Percentiles rank a stretch among this genome's conserved stretches.
phyloP scores from a whole-genome alignment of 2,113 vertebrate genomes.

The Isurus oxyrinchus region DNA sequence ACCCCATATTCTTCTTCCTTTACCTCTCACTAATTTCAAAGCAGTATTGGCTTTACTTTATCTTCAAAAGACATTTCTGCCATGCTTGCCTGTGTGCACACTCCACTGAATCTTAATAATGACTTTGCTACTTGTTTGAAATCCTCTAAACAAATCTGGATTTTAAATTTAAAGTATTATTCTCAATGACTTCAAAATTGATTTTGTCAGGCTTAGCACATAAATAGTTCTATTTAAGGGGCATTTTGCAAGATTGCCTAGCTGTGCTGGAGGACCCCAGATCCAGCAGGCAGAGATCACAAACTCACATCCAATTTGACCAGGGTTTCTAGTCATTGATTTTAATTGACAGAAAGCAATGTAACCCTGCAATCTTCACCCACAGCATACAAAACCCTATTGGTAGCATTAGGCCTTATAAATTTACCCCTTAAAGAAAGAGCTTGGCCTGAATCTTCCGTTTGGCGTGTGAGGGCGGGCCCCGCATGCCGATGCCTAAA shows the following conservation, averaged over 20 bases:
- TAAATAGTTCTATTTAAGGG: background rate
- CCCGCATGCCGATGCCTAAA: no score
- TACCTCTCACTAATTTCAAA: conserved; percentile 3
- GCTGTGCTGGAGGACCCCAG: background rate
- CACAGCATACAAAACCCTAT: background rate
- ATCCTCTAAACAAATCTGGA: background rate
- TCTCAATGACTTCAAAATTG: background rate
- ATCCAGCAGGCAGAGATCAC: background rate
- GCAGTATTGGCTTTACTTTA: conserved; percentile 7
- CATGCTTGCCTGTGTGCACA: background rate
- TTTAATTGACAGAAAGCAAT: background rate
- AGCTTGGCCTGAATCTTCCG: background rate
- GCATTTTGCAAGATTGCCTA: no score
- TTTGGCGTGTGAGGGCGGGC: no score
- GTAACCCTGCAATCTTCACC: background rate
- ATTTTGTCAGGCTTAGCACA: background rate
- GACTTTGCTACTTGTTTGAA: background rate
- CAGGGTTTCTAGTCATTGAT: background rate
- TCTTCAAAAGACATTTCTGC: conserved; percentile 8
- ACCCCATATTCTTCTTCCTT: background rate
- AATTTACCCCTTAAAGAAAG: background rate
- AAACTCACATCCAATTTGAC: background rate
- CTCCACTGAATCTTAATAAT: background rate
- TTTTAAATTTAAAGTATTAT: background rate
- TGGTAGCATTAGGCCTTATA: background rate